Percentiles rank a stretch among this genome's conserved stretches.
Conservation (phyloP, 2,797 vertebrate species). For the Diceros bicornis region DNA sequence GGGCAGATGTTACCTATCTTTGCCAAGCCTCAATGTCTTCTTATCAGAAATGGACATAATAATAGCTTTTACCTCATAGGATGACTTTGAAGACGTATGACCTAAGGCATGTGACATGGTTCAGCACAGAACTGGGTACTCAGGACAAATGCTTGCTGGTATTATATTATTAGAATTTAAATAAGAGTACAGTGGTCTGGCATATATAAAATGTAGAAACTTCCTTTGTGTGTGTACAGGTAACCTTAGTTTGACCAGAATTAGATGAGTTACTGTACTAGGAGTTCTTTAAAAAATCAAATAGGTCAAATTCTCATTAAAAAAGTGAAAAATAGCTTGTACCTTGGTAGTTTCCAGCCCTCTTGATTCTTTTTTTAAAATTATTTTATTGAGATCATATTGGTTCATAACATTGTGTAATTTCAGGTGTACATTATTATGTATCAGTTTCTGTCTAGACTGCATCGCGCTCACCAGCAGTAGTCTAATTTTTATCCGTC, state of each 20-base stretch:
- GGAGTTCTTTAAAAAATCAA: conserved; percentile 18
- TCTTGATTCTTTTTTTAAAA: background rate
- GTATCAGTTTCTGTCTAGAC: too few relatives aligned
- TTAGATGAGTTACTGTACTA: background rate
- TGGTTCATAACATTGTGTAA: too few relatives aligned
- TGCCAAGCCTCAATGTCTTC: background rate
- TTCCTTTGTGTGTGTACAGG: background rate
- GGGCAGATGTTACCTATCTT: background rate
- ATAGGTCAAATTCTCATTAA: background rate
- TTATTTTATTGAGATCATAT: too few relatives aligned
- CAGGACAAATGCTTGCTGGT: background rate
- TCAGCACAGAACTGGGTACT: background rate
- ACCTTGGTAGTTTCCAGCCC: background rate
- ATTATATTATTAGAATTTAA: conserved; percentile 12
- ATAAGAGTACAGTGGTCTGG: background rate
- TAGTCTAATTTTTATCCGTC: too few relatives aligned
- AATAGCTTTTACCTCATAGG: background rate
- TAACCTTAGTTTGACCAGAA: conserved; percentile 30
- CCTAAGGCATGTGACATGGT: background rate
- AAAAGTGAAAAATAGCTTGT: conserved; percentile 1
- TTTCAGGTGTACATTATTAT: too few relatives aligned
- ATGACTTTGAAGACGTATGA: background rate
- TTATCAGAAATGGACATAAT: background rate
- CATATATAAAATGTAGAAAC: background rate
- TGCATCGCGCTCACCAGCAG: too few relatives aligned